Evolutionary conservation across 2,113 vertebrate genomes (phyloP), one percentile per base, ranked within the genome.

Genomic region (Nanorana parkeri): DNA sequence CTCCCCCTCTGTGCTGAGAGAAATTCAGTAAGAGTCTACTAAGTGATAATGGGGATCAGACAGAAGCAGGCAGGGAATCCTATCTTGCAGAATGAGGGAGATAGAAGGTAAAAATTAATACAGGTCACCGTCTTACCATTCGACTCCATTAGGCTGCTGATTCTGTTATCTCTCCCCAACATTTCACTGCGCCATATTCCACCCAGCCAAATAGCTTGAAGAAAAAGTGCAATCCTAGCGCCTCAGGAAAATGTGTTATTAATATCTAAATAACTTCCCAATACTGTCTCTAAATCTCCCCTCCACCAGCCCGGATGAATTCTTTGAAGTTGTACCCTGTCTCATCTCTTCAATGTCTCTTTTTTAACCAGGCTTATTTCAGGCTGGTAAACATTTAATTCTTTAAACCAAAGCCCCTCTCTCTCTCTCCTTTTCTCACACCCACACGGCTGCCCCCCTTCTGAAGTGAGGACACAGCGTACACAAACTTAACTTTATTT

Each of bases 231-330:
- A 94, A 92, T 94, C 95, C 94, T 93, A 92, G 94, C 91, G 97
- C 97, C 97, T 92, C 94, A 95, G 97, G 97, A 97, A 95, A 95
- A 96, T 96, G 94, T 95, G 95, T 95, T 99, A 98, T 97, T 98
- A 99, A 98, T 98, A 99, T 96, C 96, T 98, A 97, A 97, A 98
- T 97, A 98, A 97, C 96, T 97, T 96, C 92, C 93, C 95, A 95
- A 95, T 95, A 97, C 95, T 95, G 96, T 94, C 96, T 93, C 93
- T 95, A 96, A 98, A 97, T 97, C 96, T 97, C 94, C 91, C 94
- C 94, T 94, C 91, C 89, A 85, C 94, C 95, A 92, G 94, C 97
- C 94, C 94, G 94, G 95, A 95, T 95, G 96, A 92, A 96, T 97
- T 96, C 96, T 98, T 98, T 98, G 96, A 98, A 97, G 97, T 98